These are phyloP conservation scores for Smutsia gigantea DNA, from an alignment of 2,797 vertebrate species.

Conservation along the genomic window DNA sequence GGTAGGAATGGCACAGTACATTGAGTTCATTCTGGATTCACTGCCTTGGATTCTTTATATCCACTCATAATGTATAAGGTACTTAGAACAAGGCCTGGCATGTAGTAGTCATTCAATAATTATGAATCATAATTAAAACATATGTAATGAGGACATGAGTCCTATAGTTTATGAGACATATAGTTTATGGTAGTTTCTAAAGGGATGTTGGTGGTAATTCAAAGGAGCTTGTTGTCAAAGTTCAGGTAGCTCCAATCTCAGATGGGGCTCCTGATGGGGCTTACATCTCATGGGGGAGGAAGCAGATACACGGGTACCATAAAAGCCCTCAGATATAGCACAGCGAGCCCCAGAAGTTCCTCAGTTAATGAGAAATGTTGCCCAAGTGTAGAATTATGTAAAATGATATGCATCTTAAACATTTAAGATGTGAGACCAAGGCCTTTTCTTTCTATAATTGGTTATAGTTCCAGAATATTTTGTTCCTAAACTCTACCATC, in stretches of 20 bases:
- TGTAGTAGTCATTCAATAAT: not conserved
- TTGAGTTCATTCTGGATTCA: not conserved
- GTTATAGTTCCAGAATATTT: not conserved
- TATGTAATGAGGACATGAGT: not conserved
- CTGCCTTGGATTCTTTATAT: not conserved
- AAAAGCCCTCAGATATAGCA: not conserved
- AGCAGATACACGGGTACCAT: too few relatives aligned
- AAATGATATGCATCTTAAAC: not conserved
- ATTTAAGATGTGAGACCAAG: not conserved
- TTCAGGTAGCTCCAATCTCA: not conserved
- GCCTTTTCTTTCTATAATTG: not conserved
- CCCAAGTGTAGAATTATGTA: not conserved
- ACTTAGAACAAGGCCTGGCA: not conserved
- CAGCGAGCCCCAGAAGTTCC: not conserved
- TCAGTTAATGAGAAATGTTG: not conserved
- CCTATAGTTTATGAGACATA: not conserved
- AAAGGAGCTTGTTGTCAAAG: not conserved
- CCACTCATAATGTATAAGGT: not conserved
- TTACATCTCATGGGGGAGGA: not conserved
- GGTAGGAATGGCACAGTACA: not conserved
- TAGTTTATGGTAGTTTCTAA: not conserved
- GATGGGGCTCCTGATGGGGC: not conserved
- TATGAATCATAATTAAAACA: not conserved
- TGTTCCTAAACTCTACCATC: not conserved
- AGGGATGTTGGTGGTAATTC: not conserved